Percentiles rank a stretch among this genome's conserved stretches.
phyloP scores from a whole-genome alignment of 2,888 invertebrate species.

The Cheilosia pagana region DNA sequence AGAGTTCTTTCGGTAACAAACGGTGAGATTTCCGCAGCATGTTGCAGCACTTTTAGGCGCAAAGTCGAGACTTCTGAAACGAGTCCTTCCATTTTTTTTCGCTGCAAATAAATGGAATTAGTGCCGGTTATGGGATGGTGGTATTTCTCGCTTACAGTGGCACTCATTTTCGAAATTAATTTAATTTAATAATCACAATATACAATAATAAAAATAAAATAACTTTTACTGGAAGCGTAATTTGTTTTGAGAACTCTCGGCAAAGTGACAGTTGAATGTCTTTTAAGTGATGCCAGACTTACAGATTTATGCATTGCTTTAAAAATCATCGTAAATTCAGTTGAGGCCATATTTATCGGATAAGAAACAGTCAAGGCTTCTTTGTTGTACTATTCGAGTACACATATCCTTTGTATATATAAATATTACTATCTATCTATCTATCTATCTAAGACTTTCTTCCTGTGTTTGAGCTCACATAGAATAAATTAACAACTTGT shows the following conservation, averaged over 20 bases:
- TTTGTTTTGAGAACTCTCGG: neutral
- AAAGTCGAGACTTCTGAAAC: constrained; percentile 71
- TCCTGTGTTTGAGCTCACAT: neutral
- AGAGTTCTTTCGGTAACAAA: constrained; percentile 78
- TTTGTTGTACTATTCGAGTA: too few species aligned
- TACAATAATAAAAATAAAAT: neutral
- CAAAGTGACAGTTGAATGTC: neutral
- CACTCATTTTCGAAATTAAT: constrained; percentile 26
- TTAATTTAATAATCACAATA: neutral
- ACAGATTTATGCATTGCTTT: too few species aligned
- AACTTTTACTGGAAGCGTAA: neutral
- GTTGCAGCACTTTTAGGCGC: constrained; percentile 75
- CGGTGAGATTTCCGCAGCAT: constrained; percentile 77
- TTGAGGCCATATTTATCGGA: too few species aligned
- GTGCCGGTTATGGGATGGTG: neutral
- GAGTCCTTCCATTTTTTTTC: constrained; percentile 61
- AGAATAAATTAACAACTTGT: neutral
- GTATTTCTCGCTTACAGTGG: constrained; percentile 17
- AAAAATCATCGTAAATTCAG: too few species aligned
- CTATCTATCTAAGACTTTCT: too few species aligned
- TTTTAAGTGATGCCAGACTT: neutral
- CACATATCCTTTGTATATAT: too few species aligned
- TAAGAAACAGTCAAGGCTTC: too few species aligned
- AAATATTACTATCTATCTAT: too few species aligned
- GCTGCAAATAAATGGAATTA: constrained; percentile 26